phyloP scores from a whole-genome alignment of 1,140 invertebrate genomes.

The Orius insidiosus region DNA sequence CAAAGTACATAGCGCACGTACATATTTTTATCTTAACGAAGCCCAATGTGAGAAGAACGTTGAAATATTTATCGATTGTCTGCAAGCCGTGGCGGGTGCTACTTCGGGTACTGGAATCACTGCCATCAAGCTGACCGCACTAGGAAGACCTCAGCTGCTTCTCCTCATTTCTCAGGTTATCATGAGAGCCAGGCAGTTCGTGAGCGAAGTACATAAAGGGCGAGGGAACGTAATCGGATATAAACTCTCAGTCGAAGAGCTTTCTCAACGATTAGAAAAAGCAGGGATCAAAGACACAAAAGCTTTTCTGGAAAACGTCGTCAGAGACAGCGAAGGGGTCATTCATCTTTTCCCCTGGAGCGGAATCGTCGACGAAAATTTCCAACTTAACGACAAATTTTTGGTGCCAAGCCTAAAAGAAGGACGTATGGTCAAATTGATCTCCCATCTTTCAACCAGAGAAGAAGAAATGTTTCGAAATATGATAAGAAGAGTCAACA shows the following conservation, averaged over 20 bases:
- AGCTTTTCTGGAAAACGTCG: constrained; percentile 81
- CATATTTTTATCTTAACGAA: constrained; percentile 97
- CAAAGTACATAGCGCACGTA: constrained; percentile 82
- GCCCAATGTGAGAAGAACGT: constrained; percentile 94
- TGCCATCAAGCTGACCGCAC: constrained; percentile 91
- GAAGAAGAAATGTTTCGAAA: constrained; percentile 98
- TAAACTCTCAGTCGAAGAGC: constrained; percentile 67
- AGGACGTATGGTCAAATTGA: constrained; percentile 58
- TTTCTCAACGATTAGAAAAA: constrained; percentile 66
- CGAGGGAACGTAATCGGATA: constrained; percentile 68
- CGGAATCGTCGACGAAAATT: constrained; percentile 81
- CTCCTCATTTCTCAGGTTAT: constrained; percentile 95
- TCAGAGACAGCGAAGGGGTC: constrained; percentile 71
- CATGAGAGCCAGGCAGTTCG: constrained; percentile 80
- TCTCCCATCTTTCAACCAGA: constrained; percentile 75
- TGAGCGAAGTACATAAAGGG: constrained; percentile 64
- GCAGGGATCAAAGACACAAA: constrained; percentile 57
- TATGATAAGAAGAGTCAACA: constrained; percentile 86
- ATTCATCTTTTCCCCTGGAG: constrained; percentile 97
- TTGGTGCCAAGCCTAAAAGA: constrained; percentile 85
- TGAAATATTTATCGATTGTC: constrained; percentile 88
- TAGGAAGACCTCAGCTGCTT: constrained; percentile 89
- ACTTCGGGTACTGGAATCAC: constrained; percentile 91
- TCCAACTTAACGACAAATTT: constrained; percentile 76
- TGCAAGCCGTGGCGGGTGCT: constrained; percentile 85